phyloP scores from a whole-genome alignment of 2,113 vertebrate genomes.

The Arenaria interpres region DNA sequence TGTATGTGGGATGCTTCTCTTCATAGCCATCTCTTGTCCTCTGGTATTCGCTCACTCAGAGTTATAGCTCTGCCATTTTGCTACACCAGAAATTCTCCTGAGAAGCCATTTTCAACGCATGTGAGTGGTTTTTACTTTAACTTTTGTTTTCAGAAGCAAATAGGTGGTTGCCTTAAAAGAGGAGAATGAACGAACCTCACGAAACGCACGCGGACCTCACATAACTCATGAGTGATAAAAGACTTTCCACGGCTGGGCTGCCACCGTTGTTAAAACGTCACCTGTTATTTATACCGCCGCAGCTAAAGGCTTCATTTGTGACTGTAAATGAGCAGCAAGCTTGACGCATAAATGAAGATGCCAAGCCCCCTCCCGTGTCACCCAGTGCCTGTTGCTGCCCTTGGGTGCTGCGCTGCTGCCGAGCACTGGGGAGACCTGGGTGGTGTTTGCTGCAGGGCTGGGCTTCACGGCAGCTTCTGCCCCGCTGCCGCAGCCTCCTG shows the following conservation, averaged over 20 bases:
- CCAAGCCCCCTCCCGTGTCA: background rate
- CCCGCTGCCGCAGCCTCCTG: rapidly evolving
- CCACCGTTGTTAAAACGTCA: background rate
- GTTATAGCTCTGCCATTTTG: background rate
- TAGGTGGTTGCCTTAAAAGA: background rate
- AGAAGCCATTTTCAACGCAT: background rate
- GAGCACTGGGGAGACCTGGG: rapidly evolving
- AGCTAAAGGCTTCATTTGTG: background rate
- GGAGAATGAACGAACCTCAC: background rate
- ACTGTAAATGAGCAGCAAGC: background rate
- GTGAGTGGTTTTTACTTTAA: background rate
- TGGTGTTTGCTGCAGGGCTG: background rate
- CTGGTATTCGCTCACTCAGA: background rate
- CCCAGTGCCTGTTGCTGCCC: background rate
- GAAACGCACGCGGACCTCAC: background rate
- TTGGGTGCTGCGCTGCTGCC: background rate
- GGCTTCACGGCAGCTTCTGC: rapidly evolving
- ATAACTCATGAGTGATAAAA: background rate
- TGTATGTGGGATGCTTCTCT: background rate
- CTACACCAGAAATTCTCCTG: background rate
- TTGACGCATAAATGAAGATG: rapidly evolving
- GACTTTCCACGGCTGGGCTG: rapidly evolving
- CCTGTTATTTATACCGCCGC: background rate
- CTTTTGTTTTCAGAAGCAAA: slow-evolving; percentile 3
- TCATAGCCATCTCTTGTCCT: background rate